A percentile compares a stretch with the other conserved stretches of the same genome.
phyloP scores from a whole-genome alignment of 1,140 invertebrate genomes.

The Ceratina calcarata region DNA sequence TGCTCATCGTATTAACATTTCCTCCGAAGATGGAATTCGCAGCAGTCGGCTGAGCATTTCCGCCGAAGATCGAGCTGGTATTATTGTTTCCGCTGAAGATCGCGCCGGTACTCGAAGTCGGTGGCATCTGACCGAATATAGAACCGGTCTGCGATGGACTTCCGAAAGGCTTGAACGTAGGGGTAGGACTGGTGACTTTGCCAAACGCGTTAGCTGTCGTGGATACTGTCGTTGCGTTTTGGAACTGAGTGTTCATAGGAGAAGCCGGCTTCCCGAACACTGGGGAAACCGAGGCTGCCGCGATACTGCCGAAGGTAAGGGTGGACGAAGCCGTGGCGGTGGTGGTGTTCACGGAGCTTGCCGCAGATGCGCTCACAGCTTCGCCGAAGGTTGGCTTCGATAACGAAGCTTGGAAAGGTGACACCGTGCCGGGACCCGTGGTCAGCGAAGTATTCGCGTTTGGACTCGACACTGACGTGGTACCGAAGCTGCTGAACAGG shows the following conservation, averaged over 20 bases:
- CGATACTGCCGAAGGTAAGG: conserved; percentile 30
- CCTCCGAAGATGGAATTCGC: conserved; percentile 57
- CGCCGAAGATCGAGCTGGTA: conserved; percentile 5
- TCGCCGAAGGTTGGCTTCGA: conserved; percentile 41
- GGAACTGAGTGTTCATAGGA: conserved; percentile 30
- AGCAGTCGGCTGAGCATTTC: not conserved
- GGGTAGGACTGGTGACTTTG: conserved; percentile 41
- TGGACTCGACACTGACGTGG: not conserved
- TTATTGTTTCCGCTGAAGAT: conserved; percentile 38
- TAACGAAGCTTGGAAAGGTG: conserved; percentile 45
- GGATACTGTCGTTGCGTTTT: conserved; percentile 17
- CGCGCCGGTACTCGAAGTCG: conserved; percentile 28
- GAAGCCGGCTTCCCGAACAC: conserved; percentile 54
- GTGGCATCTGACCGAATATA: conserved; percentile 32
- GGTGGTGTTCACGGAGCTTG: not conserved
- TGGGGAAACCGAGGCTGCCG: conserved; percentile 46
- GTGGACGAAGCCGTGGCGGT: conserved; percentile 24
- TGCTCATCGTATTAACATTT: conserved; percentile 26
- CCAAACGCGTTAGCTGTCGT: conserved; percentile 44
- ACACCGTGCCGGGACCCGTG: conserved; percentile 12
- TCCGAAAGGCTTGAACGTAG: conserved; percentile 35
- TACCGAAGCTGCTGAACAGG: conserved; percentile 43
- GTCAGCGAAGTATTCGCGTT: not conserved
- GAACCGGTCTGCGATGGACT: conserved; percentile 25
- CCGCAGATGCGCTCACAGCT: not conserved